These are phyloP conservation scores for Thamnaconus septentrionalis DNA, from an alignment of 2,113 vertebrate species.

Conservation along the genomic window DNA sequence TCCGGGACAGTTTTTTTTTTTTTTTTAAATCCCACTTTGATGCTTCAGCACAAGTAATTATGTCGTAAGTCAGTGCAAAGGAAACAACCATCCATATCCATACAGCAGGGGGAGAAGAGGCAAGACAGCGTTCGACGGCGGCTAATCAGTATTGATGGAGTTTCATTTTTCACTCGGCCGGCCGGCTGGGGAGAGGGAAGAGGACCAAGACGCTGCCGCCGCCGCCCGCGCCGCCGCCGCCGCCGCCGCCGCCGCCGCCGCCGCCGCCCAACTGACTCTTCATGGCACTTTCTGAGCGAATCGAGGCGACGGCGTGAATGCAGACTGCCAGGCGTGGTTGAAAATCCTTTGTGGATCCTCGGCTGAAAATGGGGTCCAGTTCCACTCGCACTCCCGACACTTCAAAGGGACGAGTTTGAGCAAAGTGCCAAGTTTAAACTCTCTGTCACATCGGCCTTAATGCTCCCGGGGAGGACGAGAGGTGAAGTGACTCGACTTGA, in stretches of 20 bases:
- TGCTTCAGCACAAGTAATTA: conserved; percentile 42
- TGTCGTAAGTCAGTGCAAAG: conserved; percentile 36
- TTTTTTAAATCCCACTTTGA: too few species aligned
- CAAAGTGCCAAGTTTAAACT: conserved; percentile 35
- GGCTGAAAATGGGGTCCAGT: conserved; percentile 34
- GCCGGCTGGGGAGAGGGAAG: conserved; percentile 1
- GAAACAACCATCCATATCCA: conserved; percentile 62
- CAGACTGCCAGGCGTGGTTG: conserved; percentile 22
- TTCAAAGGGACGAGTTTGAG: conserved; percentile 43
- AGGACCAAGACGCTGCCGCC: too few species aligned
- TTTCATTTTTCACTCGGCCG: conserved; percentile 61
- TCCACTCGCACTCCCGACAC: conserved; percentile 25
- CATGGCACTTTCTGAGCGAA: conserved; percentile 17
- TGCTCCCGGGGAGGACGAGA: conserved; percentile 11
- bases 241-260: too few species aligned
- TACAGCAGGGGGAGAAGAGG: conserved; percentile 39
- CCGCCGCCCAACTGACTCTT: too few species aligned
- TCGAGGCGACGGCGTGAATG: conserved; percentile 36
- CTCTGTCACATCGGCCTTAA: conserved; percentile 25
- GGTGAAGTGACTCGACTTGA: conserved; percentile 11
- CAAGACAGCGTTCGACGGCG: conserved; percentile 41
- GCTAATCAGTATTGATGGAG: conserved; percentile 69
- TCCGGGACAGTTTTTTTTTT: too few species aligned
- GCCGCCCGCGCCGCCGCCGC: too few species aligned
- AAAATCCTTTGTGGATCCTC: conserved; percentile 27